phyloP scores from a whole-genome alignment of 2,797 vertebrate species.

The Holocentrus rufus region DNA sequence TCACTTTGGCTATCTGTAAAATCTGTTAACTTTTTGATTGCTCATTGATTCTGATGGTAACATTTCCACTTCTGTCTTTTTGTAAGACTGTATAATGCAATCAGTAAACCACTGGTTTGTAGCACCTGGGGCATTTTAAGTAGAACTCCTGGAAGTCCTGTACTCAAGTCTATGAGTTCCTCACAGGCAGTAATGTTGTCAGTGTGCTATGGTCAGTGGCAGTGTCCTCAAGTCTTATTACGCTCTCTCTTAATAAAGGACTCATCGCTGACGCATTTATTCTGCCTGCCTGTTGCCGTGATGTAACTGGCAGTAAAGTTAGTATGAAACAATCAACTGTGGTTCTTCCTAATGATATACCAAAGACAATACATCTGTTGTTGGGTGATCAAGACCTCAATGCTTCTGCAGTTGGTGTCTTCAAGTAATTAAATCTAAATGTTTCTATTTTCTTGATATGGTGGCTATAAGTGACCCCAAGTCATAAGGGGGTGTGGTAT shows the following conservation, averaged over 20 bases:
- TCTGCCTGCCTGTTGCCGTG: neutral
- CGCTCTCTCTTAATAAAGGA: neutral
- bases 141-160: neutral
- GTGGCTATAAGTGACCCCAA: neutral
- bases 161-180: neutral
- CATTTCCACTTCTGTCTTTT: neutral
- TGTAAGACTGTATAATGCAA: neutral
- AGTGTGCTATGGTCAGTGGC: neutral
- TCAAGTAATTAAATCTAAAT: no score
- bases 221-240: neutral
- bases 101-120: neutral
- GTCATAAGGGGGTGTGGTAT: neutral
- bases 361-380: neutral
- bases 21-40: neutral
- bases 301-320: neutral
- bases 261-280: no score
- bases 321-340: neutral
- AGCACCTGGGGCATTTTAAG: neutral
- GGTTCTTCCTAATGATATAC: neutral
- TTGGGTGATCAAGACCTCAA: neutral
- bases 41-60: neutral
- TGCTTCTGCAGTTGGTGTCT: neutral
- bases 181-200: neutral
- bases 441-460: no score
- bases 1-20: no score